These are phyloP conservation scores for Belonocnema kinseyi DNA, from an alignment of 1,140 invertebrate genomes.

Conservation along the genomic window DNA sequence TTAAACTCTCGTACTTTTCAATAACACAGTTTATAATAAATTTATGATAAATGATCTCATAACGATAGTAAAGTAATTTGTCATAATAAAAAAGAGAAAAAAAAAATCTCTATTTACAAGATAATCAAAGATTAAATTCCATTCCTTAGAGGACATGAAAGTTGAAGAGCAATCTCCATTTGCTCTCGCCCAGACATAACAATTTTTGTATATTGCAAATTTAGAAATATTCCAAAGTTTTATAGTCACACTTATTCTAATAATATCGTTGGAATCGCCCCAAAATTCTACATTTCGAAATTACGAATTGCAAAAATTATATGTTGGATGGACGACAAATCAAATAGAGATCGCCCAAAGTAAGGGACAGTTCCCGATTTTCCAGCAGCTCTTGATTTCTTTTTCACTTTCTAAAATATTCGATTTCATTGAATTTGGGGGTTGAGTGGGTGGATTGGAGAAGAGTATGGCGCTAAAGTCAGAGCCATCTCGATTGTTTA, in stretches of 20 bases:
- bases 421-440: neutral
- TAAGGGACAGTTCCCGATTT: no score
- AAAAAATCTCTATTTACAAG: constrained; percentile 34
- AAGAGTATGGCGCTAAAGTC: neutral
- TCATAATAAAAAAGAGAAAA: constrained; percentile 4
- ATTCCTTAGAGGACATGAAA: neutral
- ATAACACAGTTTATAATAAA: constrained; percentile 35
- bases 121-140: constrained; percentile 2
- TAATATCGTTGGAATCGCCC: no score
- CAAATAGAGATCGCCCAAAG: no score
- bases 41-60: constrained; percentile 31
- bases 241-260: no score
- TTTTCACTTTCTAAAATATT: neutral
- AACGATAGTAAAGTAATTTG: constrained; percentile 33
- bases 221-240: no score
- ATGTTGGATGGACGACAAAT: no score
- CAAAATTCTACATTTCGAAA: no score
- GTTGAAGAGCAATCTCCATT: neutral
- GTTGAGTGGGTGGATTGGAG: neutral
- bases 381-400: no score
- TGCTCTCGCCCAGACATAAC: no score
- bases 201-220: no score
- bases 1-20: constrained; percentile 10
- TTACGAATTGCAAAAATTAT: no score
- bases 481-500: constrained; percentile 12